Base-by-base conservation (phyloP, 2,113 vertebrate species). In the Lophotis ruficrista region DNA sequence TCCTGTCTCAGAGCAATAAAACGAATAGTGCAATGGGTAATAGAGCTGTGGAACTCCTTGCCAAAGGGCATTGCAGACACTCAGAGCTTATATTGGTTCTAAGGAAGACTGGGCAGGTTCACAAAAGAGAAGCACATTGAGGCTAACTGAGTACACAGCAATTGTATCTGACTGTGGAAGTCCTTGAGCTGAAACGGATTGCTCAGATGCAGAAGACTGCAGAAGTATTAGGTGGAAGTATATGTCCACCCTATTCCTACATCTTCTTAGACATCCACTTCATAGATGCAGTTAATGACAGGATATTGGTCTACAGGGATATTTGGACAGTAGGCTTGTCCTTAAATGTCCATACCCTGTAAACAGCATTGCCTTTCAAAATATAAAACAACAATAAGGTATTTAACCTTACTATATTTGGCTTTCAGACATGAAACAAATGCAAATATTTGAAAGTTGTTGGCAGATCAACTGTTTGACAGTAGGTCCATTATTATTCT, bases 381-480 rank as follows among this genome's bases (percentile, higher is more conserved):
- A 35, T 65, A 50, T 37, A 31, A 66, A 82, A 19, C 24, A 70
- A 27, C 37, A 27, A 3, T 24, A 61, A 84, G 21, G 27, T 60
- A n/a, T 30, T 89, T 76, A 21, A 41, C 65, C n/a, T 73, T 70
- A 53, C 51, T 61, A 1, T 66, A 27, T 66, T 70, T 82, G 64
- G 9, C 12, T 91, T 89, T 78, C 41, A 84, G 28, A 84, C 47
- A 70, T 91, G 69, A 95, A 92, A 87, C 38, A 90, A 93, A 87
- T 84, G 82, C 82, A 94, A 92, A 94, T 78, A 87, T 91, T 84
- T 91, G 73, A 89, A 92, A 78, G 25, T 45, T 81, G 41, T 57
- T 1, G 0, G 47, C 27, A 35, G 64, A 87, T 87, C 43, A 60
- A 6, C 43, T 54, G 22, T 76, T 72, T 87, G 70, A 75, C 41